Base-by-base conservation (phyloP, 2,888 invertebrate species). In the Hipparchia sbordonii region DNA sequence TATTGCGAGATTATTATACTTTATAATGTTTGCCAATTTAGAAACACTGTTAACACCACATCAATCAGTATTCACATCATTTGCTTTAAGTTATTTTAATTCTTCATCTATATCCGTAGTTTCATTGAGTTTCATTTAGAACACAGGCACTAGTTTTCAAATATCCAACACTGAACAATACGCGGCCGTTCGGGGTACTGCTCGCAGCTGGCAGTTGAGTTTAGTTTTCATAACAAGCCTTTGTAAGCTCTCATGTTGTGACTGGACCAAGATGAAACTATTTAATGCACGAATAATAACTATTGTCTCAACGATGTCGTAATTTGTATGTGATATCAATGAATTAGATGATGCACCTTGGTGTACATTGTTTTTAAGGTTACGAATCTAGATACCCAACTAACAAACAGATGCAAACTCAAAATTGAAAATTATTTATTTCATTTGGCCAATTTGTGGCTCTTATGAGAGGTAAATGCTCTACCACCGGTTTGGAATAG, bases 151-250 rank as follows among this genome's bases (percentile, higher is more conserved):
- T 59, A 52, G 45, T 57, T 66, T 61, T 71, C 52, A 66, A 67
- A 71, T 62, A 62, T 39, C 59, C 54, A 72, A n/a, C 60, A 67
- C 63, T 56, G 70, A 78, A 77, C 78, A 77, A 78, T 77, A 76
- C 76, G 59, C 51, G 52, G 8, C 57, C 57, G 69, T 45, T 52
- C 69, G 54, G 54, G 39, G 54, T 59, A 76, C 72, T 76, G 67
- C 59, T 72, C 68, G 71, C 75, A 76, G 74, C 57, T 23, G n/a
- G 46, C 13, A 59, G 67, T 62, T 12, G 61, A 46, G 67, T 8
- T 51, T 57, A 75, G 78, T 76, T 77, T 77, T 77, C 74, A 77
- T 72, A 77, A 77, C 77, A 63, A 60, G 59, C 76, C 72, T 70
- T 76, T 76, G 76, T 76, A 61, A 72, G 67, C 54, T 54, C 9